A percentile compares a stretch with the other conserved stretches of the same genome.
phyloP scores from a whole-genome alignment of 1,140 invertebrate genomes.

The Drosophila malerkotliana region DNA sequence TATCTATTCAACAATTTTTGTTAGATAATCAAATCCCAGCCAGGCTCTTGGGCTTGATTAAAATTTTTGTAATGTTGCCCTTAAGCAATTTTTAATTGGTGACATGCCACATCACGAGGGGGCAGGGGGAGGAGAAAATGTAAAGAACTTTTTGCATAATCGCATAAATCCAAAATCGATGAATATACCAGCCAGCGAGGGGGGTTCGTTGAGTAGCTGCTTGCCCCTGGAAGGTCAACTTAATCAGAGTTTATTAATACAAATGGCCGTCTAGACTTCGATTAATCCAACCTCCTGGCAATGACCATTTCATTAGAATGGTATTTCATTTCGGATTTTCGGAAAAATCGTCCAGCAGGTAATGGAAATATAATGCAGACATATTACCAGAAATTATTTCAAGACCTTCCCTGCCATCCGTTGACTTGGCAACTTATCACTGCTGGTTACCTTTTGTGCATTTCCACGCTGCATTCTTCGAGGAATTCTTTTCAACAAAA shows the following conservation, averaged over 20 bases:
- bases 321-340: background rate
- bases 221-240: conserved; percentile 1
- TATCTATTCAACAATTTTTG: background rate
- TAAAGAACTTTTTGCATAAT: conserved; percentile 34
- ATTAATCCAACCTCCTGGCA: background rate
- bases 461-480: conserved; percentile 32
- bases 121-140: background rate
- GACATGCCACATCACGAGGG: too few species aligned
- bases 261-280: conserved; percentile 20
- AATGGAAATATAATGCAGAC: conserved; percentile 14
- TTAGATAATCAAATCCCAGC: conserved; percentile 2
- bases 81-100: conserved; percentile 40
- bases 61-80: conserved; percentile 10
- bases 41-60: conserved; percentile 22
- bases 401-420: conserved; percentile 1
- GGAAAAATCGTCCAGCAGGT: background rate
- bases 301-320: background rate
- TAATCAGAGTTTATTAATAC: conserved; percentile 14
- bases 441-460: conserved; percentile 45
- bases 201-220: background rate
- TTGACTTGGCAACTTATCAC: conserved; percentile 46
- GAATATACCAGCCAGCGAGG: conserved; percentile 1
- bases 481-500: conserved; percentile 10
- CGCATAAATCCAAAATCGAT: conserved; percentile 36
- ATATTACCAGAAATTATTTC: background rate